Evolutionary conservation across 2,888 invertebrate species (phyloP).

Genomic region (Eumerus sabulonum): DNA sequence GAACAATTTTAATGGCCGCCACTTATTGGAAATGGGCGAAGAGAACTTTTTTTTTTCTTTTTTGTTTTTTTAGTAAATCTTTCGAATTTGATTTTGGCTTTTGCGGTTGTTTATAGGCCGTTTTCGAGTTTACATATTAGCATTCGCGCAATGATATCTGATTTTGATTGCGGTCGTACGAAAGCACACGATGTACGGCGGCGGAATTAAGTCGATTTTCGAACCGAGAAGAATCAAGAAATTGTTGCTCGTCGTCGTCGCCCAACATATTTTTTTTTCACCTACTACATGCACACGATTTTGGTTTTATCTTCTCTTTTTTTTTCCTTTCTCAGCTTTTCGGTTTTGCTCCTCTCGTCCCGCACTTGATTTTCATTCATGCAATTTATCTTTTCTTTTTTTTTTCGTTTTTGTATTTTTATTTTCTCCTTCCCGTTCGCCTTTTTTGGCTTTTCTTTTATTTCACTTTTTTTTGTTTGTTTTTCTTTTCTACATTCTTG

Average conservation of each 20-base stretch:
- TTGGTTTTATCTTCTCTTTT: constrained; percentile 30
- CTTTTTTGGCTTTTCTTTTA: too few relatives aligned
- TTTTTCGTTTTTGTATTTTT: constrained; percentile 13
- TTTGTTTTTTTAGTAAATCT: too few relatives aligned
- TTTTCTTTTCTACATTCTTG: too few relatives aligned
- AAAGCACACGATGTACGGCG: constrained; percentile 36
- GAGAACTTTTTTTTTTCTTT: constrained; percentile 15
- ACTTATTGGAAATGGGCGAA: constrained; percentile 68
- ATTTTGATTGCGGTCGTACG: constrained; percentile 14
- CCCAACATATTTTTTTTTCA: constrained; percentile 62
- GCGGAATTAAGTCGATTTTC: constrained; percentile 41
- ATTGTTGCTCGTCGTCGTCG: constrained; percentile 64
- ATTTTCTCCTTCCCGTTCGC: neutral
- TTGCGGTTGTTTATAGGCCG: neutral
- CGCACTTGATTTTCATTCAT: constrained; percentile 35
- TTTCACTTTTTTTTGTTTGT: too few relatives aligned
- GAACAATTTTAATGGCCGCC: constrained; percentile 66
- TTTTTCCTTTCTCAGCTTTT: too few relatives aligned
- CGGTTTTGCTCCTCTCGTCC: constrained; percentile 3
- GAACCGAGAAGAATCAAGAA: constrained; percentile 52
- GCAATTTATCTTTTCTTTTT: constrained; percentile 24
- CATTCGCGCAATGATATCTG: constrained; percentile 30
- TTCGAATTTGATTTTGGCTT: too few relatives aligned
- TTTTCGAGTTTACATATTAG: constrained; percentile 36
- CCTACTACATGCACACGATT: constrained; percentile 33